Base-by-base conservation (phyloP, 2,113 vertebrate genomes). In the Cricetomys ansorgei region DNA sequence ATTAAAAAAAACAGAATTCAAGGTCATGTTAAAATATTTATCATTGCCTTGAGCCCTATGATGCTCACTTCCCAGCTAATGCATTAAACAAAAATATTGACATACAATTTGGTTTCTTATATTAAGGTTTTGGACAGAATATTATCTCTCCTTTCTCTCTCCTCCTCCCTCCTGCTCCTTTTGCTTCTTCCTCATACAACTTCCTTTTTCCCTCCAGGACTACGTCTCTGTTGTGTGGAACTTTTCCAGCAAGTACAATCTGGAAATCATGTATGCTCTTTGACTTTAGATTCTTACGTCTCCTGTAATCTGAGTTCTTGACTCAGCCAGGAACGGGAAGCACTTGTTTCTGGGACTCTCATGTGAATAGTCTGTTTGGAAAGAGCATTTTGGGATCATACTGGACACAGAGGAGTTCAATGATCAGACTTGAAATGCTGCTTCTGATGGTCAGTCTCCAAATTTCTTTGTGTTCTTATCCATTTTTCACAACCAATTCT, bases 21-120 rank as follows among this genome's bases (percentile, higher is more conserved):
- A 84, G 59, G 11, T 88, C 87, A 79, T 84, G 7, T 72, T 89
- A 75, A 88, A 95, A 91, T 94, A 89, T 69, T 92, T 91, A 53
- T 6, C 70, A 72, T 69, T 73, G 29, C 70, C 93, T 96, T 92
- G 81, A 90, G n/a, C 23, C 27, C 45, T 73, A 4, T 91, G 62
- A 84, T 79, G 57, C 83, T 92, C 81, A 94, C 8, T 83, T 95
- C 43, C 31, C 3, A 40, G 31, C 48, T 69, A 96, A 73, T 64
- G 55, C 37, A n/a, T 40, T 89, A 57, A 86, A 50, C 25, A 91
- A 83, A 79, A 73, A 88, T 81, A 59, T 70, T 19, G 80, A 70
- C 76, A 48, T 27, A 45, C 48, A 53, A 69, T 79, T 93, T 93
- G 5, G n/a, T 37, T 83, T 94, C 34, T 75, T 65, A 67, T 48